Evolutionary conservation across 1,140 invertebrate species (phyloP).

Genomic region (Aphelinus atriplicis): DNA sequence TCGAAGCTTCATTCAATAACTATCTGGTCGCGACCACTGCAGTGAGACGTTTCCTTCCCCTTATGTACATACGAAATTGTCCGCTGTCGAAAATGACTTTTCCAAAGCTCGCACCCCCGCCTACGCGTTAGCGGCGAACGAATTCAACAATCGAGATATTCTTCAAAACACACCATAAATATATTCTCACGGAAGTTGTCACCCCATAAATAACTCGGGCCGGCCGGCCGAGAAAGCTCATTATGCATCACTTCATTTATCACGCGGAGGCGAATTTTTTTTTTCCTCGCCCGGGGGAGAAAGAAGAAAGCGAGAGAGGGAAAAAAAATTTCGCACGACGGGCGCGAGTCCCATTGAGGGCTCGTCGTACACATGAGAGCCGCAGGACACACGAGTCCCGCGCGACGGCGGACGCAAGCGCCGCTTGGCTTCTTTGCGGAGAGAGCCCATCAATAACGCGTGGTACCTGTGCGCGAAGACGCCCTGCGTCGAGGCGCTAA

Average conservation of each 20-base stretch:
- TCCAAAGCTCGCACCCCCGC: too few relatives aligned
- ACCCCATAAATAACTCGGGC: not conserved
- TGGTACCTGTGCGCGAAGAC: not conserved
- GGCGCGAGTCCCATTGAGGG: not conserved
- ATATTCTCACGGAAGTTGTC: slow-evolving; percentile 3
- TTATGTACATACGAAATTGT: too few relatives aligned
- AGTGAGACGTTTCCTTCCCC: too few relatives aligned
- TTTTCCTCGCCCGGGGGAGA: not conserved
- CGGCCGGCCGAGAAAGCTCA: not conserved
- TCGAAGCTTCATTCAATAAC: too few relatives aligned
- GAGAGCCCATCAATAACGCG: not conserved
- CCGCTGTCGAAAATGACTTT: too few relatives aligned
- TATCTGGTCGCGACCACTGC: too few relatives aligned
- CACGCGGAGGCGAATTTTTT: slow-evolving; percentile 5
- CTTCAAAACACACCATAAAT: not conserved
- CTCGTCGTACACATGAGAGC: not conserved
- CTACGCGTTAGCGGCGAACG: too few relatives aligned
- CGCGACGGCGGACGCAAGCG: not conserved
- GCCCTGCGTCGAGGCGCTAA: slow-evolving; percentile 13
- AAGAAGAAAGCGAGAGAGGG: too few relatives aligned
- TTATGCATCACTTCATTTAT: slow-evolving; percentile 1
- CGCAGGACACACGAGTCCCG: not conserved
- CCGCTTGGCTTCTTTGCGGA: slow-evolving; percentile 1
- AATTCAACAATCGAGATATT: too few relatives aligned
- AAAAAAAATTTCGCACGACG: slow-evolving; percentile 1